Base-by-base conservation (phyloP, 2,797 vertebrate genomes). In the Tenualosa thibaudeaui region DNA sequence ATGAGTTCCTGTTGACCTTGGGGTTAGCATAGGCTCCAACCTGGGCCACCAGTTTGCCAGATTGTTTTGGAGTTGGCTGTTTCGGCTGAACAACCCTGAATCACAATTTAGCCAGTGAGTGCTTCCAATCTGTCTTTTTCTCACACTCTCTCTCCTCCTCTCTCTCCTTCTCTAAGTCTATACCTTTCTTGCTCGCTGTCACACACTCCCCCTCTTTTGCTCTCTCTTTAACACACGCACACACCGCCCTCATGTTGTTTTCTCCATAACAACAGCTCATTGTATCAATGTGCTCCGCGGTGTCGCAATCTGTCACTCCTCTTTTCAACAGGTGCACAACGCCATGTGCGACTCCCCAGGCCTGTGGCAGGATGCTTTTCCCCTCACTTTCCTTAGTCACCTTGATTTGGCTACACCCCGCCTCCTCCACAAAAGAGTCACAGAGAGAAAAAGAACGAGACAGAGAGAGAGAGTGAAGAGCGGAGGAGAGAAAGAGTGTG, bases 241-340 rank as follows among this genome's bases (percentile, higher is more conserved):
- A 15, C n/a, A 31, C 26, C 15, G 49, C 86, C 81, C 50, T 85
- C 84, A 82, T 62, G 46, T 78, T 62, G 54, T 37, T 4, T 85
- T 86, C 83, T 56, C 62, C 82, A 68, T 82, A 43, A 83, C 60
- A 85, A 49, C 54, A 24, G 75, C 75, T 85, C 78, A 71, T 68
- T 81, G 86, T 60, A 65, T 68, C 82, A 22, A 82, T 82, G 40
- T 26, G 88, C 85, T 71, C 37, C 82, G 58, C 85, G 85, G 86
- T 82, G 83, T 31, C 54, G 31, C 87, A 83, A 84, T 85, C 85
- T 84, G 87, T 90, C 68, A 84, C 10, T 68, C 82, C 58, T 37
- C 50, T 84, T 78, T 82, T 53, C 89, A 88, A 84, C 88, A 91
- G 89, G 90, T 89, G 84, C 84, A 85, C 82, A 50, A 75, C 88